Conservation (phyloP, 2,888 invertebrate species). For the Amphimallon solstitiale region DNA sequence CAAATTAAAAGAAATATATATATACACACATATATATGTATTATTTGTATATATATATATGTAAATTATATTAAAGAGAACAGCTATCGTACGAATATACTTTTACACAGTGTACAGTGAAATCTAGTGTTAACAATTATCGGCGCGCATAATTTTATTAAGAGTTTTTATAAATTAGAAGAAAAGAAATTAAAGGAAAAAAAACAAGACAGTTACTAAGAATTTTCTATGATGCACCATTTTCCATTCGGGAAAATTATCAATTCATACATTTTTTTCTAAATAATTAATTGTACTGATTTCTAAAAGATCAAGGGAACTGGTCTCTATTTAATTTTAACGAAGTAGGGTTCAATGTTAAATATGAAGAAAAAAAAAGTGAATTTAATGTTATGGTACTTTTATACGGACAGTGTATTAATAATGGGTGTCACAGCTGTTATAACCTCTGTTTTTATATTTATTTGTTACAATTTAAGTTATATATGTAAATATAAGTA, state of each 20-base stretch:
- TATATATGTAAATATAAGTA: too few species aligned
- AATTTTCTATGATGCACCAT: constrained; percentile 46
- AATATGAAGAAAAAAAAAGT: too few species aligned
- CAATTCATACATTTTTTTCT: constrained; percentile 6
- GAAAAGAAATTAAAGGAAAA: constrained; percentile 6
- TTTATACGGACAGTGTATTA: background rate
- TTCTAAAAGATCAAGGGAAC: background rate
- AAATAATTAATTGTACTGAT: constrained; percentile 11
- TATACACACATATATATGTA: too few species aligned
- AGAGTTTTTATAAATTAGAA: constrained; percentile 50
- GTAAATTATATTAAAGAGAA: constrained; percentile 7
- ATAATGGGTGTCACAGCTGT: background rate
- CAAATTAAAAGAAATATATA: too few species aligned
- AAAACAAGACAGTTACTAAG: constrained; percentile 38
- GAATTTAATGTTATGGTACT: background rate
- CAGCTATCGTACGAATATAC: constrained; percentile 15
- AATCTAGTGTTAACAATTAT: constrained; percentile 48
- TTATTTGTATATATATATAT: too few species aligned
- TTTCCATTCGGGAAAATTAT: constrained; percentile 40
- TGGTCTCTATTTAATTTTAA: background rate
- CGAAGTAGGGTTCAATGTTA: background rate
- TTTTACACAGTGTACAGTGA: constrained; percentile 56
- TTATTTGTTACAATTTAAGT: too few species aligned
- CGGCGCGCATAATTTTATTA: constrained; percentile 46
- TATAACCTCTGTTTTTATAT: too few species aligned